Evolutionary conservation across 2,113 vertebrate species (phyloP), one percentile per base, ranked within the genome.

Genomic region (Sialia sialis): DNA sequence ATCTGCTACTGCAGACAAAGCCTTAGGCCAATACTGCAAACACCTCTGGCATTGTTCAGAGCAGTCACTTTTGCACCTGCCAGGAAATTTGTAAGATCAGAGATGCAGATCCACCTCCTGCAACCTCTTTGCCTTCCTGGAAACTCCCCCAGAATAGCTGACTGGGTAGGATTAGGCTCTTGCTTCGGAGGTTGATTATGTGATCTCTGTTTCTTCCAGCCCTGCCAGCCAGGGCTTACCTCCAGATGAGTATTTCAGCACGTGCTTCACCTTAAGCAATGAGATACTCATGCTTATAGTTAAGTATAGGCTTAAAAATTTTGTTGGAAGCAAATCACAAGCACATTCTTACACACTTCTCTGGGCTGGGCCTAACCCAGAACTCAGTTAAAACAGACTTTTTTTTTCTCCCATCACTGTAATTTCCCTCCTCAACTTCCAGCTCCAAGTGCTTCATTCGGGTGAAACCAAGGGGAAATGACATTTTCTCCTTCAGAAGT

Each of bases 191-290:
- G 82, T 70, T 75, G 87, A 77, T 86, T 95, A 92, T 94, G 90
- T 88, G 93, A 93, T 93, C 92, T 94, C 59, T 80, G 67, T 82
- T 95, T 93, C 93, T 95, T 93, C 90, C 89, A 95, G 91, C 13
- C 91, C 60, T 95, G 95, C 94, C 96, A 97, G 87, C 55, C 78
- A 95, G 82, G 94, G 93, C 95, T 94, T 79, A 91, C 91, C 93
- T 96, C 89, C 95, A 95, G 93, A 96, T 90, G 94, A 95, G 75
- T 49, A 93, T 88, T 95, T 94, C 92, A 96, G 96, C 94, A 95
- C 88, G 68, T 95, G 94, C 95, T 94, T 94, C 95, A 95, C 91
- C 93, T 95, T 95, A 85, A 96, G 93, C 89, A 95, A 93, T 2
- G 55, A 91, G 75, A 94, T 81, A 83, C 43, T 90, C 72, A 21